A percentile compares a stretch with the other conserved stretches of the same genome.
Evolutionary conservation across 2,888 invertebrate genomes (phyloP).

Genomic region (Drosophila hawaiiensis): DNA sequence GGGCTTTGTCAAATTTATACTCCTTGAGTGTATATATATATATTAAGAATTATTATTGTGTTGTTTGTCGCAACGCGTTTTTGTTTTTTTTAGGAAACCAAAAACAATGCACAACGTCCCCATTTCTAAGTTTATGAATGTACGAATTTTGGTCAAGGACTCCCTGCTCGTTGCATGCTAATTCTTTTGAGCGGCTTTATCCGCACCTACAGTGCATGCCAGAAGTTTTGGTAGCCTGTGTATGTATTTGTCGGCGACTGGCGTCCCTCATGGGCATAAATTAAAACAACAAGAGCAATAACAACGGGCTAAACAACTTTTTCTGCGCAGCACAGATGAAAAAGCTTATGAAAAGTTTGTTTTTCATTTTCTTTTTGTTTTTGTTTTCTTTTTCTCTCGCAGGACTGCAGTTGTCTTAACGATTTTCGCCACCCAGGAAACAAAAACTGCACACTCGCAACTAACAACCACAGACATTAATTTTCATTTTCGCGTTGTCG

Average conservation of each 20-base stretch:
- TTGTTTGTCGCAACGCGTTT: slow-evolving; percentile 6
- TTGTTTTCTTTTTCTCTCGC: slow-evolving; percentile 17
- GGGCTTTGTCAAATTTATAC: neutral
- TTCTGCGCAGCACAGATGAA: slow-evolving; percentile 36
- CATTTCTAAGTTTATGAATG: slow-evolving; percentile 38
- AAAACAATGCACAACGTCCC: slow-evolving; percentile 33
- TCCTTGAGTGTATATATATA: neutral
- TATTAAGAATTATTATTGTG: neutral
- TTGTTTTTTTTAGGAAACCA: slow-evolving; percentile 6
- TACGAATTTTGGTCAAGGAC: slow-evolving; percentile 70
- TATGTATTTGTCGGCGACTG: slow-evolving; percentile 26
- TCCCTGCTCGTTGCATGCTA: slow-evolving; percentile 59
- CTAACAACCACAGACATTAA: slow-evolving; percentile 66
- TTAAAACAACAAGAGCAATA: slow-evolving; percentile 54
- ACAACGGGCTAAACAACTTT: slow-evolving; percentile 41
- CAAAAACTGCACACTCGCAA: slow-evolving; percentile 47
- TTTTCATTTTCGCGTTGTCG: slow-evolving; percentile 59
- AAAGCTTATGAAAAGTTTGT: slow-evolving; percentile 43
- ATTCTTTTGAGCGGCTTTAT: slow-evolving; percentile 64
- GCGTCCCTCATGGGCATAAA: slow-evolving; percentile 65
- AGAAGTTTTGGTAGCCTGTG: slow-evolving; percentile 16
- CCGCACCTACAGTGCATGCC: slow-evolving; percentile 49
- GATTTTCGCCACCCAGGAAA: slow-evolving; percentile 58
- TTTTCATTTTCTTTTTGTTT: slow-evolving; percentile 1
- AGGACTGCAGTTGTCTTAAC: slow-evolving; percentile 62